Base-by-base conservation (phyloP, 2,797 vertebrate species). In the Enteromius unitaeniatus region DNA sequence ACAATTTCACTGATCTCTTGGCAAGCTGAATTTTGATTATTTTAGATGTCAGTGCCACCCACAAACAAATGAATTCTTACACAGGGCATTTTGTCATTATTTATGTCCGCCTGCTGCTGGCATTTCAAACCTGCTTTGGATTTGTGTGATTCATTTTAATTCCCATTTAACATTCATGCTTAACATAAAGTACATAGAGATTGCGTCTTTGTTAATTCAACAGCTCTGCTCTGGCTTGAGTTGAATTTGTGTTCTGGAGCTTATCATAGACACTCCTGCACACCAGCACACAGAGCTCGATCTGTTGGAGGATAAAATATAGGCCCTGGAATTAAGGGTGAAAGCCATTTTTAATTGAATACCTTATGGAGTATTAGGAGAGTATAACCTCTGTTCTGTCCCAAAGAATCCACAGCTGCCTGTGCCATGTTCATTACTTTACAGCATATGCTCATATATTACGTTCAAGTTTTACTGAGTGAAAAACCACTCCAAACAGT, bases 1-100 rank as follows among this genome's bases (percentile, higher is more conserved):
- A 83, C 73, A 83, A 83, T 76, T 15, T 40, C 60, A 17, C 72
- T 76, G 81, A 83, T 67, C 81, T 76, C 81, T 28, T 65, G 31
- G 60, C 11, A 83, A 51, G 34, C 70, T 40, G 72, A 67, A 53
- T 74, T 72, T 65, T 75, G 21, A 82, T 82, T 82, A 75, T 75
- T 75, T 65, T 3, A 73, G 53, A 47, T 23, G 40, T 82, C 55
- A 49, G 19, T n/a, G 28, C 70, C 21, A 55, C 49, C 26, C 21
- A 37, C 31, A 75, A 82, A 73, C 42, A 19, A 26, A 64, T 47
- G 4, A 42, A 53, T 82, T 45, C 9, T 26, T 70, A 40, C 34
- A 60, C 7, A n/a, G 6, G 79, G 4, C 51, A 34, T 70, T 80
- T 58, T 58, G 23, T 58, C 49, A 80, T 58, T 58, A 69, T 69